These are phyloP conservation scores for Drosophila flavopinicola DNA, from an alignment of 2,888 invertebrate genomes.

Conservation along the genomic window DNA sequence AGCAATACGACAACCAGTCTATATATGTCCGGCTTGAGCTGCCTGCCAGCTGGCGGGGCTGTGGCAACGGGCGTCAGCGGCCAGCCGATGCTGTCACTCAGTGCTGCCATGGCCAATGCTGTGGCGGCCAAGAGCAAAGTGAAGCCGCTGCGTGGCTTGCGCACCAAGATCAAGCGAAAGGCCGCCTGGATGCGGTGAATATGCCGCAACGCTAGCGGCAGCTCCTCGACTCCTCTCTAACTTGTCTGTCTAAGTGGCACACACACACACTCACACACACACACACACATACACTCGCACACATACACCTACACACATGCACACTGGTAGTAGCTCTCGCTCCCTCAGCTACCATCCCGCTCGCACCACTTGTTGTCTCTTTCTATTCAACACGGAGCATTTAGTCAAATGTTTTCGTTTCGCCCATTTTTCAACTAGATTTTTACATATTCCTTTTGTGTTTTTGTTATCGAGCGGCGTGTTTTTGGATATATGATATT, in stretches of 20 bases:
- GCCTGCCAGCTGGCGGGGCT: conserved; percentile 20
- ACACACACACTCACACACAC: not conserved
- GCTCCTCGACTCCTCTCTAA: conserved; percentile 13
- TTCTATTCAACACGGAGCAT: conserved; percentile 60
- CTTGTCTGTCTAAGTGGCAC: conserved; percentile 16
- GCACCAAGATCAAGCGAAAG: conserved; percentile 84
- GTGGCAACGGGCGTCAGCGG: not conserved
- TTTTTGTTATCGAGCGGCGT: conserved; percentile 35
- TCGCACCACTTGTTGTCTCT: conserved; percentile 55
- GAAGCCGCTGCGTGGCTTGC: conserved; percentile 81
- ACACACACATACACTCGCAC: not conserved
- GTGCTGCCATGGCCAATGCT: conserved; percentile 39
- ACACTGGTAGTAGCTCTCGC: conserved; percentile 4
- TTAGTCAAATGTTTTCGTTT: conserved; percentile 50
- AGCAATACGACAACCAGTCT: conserved; percentile 26
- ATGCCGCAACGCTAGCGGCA: conserved; percentile 61
- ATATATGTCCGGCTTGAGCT: conserved; percentile 28
- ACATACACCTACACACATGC: not conserved
- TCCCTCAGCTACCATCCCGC: conserved; percentile 22
- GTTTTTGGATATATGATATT: conserved; percentile 18
- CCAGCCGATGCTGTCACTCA: conserved; percentile 50
- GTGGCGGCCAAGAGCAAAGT: conserved; percentile 73
- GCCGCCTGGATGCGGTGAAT: conserved; percentile 83
- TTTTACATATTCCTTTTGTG: conserved; percentile 19
- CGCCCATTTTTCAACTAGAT: not conserved